Conservation (phyloP, 2,888 invertebrate species). For the Drosophila pegasa region DNA sequence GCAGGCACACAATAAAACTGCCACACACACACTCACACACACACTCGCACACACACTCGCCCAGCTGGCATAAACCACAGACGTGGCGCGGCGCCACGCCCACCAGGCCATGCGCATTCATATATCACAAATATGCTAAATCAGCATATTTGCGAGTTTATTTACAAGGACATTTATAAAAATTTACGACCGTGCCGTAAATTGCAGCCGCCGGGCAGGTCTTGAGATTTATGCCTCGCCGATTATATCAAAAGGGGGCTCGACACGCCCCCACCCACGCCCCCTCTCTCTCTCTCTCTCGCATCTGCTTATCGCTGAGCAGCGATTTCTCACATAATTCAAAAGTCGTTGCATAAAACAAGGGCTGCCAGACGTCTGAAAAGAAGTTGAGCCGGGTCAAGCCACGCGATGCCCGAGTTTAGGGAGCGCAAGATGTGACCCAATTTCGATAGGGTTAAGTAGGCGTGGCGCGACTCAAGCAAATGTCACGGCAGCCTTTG, state of each 20-base stretch:
- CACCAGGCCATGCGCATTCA: constrained; percentile 56
- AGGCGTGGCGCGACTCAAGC: constrained; percentile 22
- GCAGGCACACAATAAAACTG: constrained; percentile 68
- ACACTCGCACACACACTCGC: constrained; percentile 6
- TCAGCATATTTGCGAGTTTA: constrained; percentile 81
- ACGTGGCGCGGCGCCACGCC: constrained; percentile 65
- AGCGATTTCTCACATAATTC: constrained; percentile 72
- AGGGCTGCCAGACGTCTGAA: constrained; percentile 24
- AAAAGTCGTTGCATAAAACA: constrained; percentile 62
- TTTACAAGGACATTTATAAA: constrained; percentile 81
- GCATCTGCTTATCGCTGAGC: constrained; percentile 39
- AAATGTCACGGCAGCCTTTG: constrained; percentile 24
- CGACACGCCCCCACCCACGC: background rate
- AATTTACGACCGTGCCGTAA: constrained; percentile 77
- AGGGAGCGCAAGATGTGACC: constrained; percentile 49
- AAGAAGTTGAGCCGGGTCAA: constrained; percentile 54
- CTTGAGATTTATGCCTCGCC: constrained; percentile 77
- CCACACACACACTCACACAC: constrained; percentile 54
- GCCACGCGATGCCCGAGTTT: constrained; percentile 9
- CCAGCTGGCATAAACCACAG: constrained; percentile 66
- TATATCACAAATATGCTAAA: constrained; percentile 79
- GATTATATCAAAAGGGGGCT: constrained; percentile 63
- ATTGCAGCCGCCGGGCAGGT: constrained; percentile 80
- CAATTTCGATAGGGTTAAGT: constrained; percentile 43
- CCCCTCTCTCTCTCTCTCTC: background rate